Evolutionary conservation across 2,113 vertebrate species (phyloP).

Genomic region (Phycodurus eques): DNA sequence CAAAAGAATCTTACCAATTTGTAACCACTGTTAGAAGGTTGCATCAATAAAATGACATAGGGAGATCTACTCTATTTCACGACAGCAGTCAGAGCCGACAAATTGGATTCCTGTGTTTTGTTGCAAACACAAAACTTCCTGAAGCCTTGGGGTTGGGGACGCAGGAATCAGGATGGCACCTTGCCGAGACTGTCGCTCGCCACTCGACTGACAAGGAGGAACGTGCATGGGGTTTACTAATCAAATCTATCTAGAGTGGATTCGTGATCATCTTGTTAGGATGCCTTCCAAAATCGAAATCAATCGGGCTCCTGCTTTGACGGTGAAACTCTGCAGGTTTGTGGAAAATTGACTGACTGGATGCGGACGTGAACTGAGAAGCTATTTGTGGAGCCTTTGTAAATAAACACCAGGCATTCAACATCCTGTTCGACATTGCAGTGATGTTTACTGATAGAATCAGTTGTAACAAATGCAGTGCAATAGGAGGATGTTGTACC

Average conservation of each 20-base stretch:
- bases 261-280: background rate
- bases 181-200: background rate
- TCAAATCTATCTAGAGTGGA: background rate
- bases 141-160: background rate
- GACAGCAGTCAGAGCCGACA: background rate
- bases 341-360: background rate
- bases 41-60: background rate
- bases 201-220: background rate
- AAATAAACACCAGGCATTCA: slow-evolving; percentile 1
- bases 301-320: background rate
- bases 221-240: background rate
- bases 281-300: background rate
- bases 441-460: background rate
- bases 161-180: background rate
- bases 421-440: background rate
- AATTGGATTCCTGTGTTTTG: background rate
- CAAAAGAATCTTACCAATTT: background rate
- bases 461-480: background rate
- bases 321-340: background rate
- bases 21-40: background rate
- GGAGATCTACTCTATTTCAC: background rate
- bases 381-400: background rate
- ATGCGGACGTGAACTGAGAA: background rate
- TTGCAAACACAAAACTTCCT: background rate
- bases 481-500: background rate